Percentiles rank a stretch among this genome's conserved stretches.
Conservation (phyloP, 2,113 vertebrate species). For the Dasyornis broadbenti region DNA sequence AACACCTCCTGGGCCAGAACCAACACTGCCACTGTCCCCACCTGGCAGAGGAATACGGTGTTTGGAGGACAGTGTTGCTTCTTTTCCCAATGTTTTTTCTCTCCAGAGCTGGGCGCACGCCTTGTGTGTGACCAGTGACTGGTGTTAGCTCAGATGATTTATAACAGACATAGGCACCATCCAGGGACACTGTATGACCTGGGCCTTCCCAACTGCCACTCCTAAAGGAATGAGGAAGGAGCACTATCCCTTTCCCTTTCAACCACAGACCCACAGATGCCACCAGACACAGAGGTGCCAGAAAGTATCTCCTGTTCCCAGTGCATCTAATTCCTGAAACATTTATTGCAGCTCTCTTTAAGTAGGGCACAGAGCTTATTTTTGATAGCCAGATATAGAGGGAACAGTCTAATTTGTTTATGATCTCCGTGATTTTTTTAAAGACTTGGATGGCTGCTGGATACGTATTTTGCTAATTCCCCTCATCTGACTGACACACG, state of each 20-base stretch:
- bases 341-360: not conserved
- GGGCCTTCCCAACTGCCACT: not conserved
- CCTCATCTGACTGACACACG: not conserved
- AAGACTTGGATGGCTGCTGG: not conserved
- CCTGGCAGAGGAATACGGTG: rapidly evolving
- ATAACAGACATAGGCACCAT: rapidly evolving
- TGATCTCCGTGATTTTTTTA: not conserved
- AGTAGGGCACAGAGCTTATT: not conserved
- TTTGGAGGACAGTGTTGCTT: rapidly evolving
- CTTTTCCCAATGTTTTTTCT: not conserved
- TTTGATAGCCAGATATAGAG: not conserved
- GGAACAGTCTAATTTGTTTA: not conserved
- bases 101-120: not conserved
- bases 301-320: not conserved
- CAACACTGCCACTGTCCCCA: not conserved
- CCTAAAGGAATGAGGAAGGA: not conserved
- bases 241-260: not conserved
- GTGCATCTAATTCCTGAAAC: not conserved
- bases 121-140: rapidly evolving
- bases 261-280: not conserved
- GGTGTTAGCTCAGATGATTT: not conserved
- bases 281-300: not conserved
- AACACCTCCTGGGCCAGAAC: not conserved
- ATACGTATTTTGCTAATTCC: not conserved
- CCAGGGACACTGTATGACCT: not conserved